phyloP scores from a whole-genome alignment of 2,797 vertebrate genomes.

The Lepus oiostolus region DNA sequence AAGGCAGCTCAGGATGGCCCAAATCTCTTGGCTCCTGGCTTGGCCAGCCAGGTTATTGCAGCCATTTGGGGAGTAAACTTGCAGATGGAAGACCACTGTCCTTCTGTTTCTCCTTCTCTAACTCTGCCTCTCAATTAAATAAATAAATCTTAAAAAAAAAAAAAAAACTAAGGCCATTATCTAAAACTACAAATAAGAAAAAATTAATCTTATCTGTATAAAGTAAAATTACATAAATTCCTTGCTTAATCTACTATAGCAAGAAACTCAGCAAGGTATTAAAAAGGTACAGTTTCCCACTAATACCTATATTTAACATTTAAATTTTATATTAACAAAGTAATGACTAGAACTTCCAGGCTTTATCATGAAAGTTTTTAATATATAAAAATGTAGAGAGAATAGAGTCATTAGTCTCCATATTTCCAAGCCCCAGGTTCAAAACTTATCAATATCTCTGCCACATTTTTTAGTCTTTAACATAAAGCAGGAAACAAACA shows the following conservation, averaged over 20 bases:
- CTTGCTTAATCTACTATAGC: background rate
- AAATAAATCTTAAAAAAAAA: no score
- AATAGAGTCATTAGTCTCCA: background rate
- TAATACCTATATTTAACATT: conserved; percentile 28
- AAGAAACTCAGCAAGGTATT: conserved; percentile 27
- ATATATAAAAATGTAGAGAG: background rate
- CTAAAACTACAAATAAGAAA: background rate
- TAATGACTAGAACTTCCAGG: conserved; percentile 9
- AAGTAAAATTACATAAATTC: conserved; percentile 57
- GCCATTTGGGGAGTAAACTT: no score
- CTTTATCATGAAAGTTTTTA: conserved; percentile 28
- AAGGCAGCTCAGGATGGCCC: no score
- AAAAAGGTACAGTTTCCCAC: background rate
- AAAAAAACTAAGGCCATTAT: background rate
- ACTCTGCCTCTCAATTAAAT: no score
- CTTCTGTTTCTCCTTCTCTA: no score
- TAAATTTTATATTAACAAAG: conserved; percentile 29
- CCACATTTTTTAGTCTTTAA: conserved; percentile 1
- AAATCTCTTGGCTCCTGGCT: no score
- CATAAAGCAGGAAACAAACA: background rate
- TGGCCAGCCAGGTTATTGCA: no score
- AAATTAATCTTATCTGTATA: background rate
- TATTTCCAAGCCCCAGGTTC: background rate
- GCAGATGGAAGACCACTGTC: no score
- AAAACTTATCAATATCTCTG: conserved; percentile 37